These are phyloP conservation scores for Physella acuta DNA, from an alignment of 1,140 invertebrate species.

Conservation along the genomic window DNA sequence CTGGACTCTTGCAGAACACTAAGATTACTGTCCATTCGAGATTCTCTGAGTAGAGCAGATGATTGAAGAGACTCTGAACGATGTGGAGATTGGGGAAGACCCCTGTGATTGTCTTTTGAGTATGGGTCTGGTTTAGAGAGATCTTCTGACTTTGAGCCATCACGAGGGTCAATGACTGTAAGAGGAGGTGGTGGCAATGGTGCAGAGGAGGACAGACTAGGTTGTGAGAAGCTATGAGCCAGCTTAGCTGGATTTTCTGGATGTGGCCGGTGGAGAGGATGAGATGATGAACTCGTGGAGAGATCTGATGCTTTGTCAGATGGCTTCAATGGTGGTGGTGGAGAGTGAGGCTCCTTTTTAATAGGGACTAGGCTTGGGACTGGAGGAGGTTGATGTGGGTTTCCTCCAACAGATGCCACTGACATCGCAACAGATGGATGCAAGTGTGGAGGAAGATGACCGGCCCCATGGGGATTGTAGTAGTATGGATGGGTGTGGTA, in stretches of 20 bases:
- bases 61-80: not conserved
- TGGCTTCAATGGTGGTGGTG: slow-evolving; percentile 23
- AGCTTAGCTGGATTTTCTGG: slow-evolving; percentile 11
- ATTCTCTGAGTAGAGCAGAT: slow-evolving; percentile 8
- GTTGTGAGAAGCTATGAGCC: slow-evolving; percentile 16
- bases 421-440: slow-evolving; percentile 13
- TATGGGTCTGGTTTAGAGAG: slow-evolving; percentile 10
- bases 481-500: slow-evolving; percentile 64
- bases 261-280: slow-evolving; percentile 22
- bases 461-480: slow-evolving; percentile 40
- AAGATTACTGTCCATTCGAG: slow-evolving; percentile 19
- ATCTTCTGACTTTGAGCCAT: slow-evolving; percentile 10
- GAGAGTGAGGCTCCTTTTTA: slow-evolving; percentile 35
- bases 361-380: slow-evolving; percentile 33
- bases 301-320: slow-evolving; percentile 17
- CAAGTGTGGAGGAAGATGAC: slow-evolving; percentile 19
- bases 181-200: slow-evolving; percentile 27
- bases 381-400: slow-evolving; percentile 25
- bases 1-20: slow-evolving; percentile 25
- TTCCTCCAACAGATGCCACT: not conserved
- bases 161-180: slow-evolving; percentile 25
- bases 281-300: slow-evolving; percentile 16
- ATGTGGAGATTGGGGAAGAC: slow-evolving; percentile 11
- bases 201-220: slow-evolving; percentile 14
- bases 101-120: slow-evolving; percentile 16